Percentiles rank a stretch among this genome's conserved stretches.
Evolutionary conservation across 53 echinoderm and acorn worm species (phyloP).

Genomic region (Arbacia lixula): DNA sequence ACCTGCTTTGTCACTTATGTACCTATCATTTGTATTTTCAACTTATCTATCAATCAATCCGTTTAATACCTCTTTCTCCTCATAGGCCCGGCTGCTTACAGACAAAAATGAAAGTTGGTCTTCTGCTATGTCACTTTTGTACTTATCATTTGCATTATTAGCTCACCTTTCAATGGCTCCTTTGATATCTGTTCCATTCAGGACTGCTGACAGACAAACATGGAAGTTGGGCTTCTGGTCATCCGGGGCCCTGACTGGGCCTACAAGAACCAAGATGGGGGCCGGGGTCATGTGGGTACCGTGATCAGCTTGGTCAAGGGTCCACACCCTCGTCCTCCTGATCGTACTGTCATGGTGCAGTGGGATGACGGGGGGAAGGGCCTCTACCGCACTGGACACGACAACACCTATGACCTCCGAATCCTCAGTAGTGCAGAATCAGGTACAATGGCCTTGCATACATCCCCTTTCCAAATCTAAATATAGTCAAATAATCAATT

Average conservation of each 20-base stretch:
- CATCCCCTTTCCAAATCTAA: no score
- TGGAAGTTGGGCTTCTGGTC: no score
- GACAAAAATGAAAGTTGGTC: no score
- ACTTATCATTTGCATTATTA: no score
- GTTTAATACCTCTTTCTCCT: no score
- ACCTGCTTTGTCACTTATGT: no score
- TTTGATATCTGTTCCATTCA: not conserved
- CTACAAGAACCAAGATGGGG: constrained; percentile 79
- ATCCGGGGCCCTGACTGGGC: constrained; percentile 85
- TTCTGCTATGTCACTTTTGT: no score
- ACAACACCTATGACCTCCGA: constrained; percentile 70
- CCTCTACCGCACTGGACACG: constrained; percentile 74
- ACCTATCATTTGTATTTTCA: no score
- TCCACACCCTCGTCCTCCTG: constrained; percentile 49
- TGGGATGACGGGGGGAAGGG: constrained; percentile 84
- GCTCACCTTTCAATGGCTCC: no score
- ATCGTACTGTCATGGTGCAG: constrained; percentile 74
- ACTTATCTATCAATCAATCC: no score
- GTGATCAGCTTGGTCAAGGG: constrained; percentile 63
- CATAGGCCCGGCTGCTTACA: no score
- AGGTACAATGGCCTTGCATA: not conserved
- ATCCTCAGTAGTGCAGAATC: constrained; percentile 56
- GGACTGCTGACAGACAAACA: not conserved
- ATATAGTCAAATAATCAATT: no score
- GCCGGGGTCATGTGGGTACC: constrained; percentile 80